phyloP scores from a whole-genome alignment of 1,140 invertebrate genomes.

The Tribolium castaneum region DNA sequence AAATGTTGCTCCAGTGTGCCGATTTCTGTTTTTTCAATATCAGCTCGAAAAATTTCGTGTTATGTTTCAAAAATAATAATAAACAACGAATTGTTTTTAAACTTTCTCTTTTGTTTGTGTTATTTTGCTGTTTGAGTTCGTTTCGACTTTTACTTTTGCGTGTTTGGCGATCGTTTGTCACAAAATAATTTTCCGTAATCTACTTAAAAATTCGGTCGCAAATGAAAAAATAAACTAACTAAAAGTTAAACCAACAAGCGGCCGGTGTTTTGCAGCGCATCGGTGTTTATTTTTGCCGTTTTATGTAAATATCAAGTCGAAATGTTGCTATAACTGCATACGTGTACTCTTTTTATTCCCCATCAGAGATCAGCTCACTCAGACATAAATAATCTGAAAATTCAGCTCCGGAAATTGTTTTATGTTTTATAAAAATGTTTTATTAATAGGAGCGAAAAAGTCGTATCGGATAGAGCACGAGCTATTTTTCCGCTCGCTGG shows the following conservation, averaged over 20 bases:
- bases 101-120: not conserved
- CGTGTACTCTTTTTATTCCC: constrained; percentile 17
- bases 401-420: constrained; percentile 15
- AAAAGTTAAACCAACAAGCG: not conserved
- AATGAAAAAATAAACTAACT: not conserved
- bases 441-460: constrained; percentile 18
- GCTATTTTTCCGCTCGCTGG: constrained; percentile 11
- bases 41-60: no score
- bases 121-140: not conserved
- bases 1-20: no score
- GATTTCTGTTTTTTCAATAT: no score
- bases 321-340: not conserved
- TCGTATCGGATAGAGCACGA: not conserved
- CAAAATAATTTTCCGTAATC: not conserved
- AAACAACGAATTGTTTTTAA: no score
- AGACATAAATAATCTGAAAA: constrained; percentile 11
- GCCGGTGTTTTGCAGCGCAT: not conserved
- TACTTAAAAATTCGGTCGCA: not conserved
- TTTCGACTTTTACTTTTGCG: not conserved
- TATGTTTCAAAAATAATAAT: no score
- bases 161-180: not conserved
- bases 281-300: not conserved
- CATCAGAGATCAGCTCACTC: constrained; percentile 8
- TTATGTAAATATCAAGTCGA: not conserved
- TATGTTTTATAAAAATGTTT: constrained; percentile 18